Base-by-base conservation (phyloP, 1,140 invertebrate genomes). In the Chionoecetes opilio region DNA sequence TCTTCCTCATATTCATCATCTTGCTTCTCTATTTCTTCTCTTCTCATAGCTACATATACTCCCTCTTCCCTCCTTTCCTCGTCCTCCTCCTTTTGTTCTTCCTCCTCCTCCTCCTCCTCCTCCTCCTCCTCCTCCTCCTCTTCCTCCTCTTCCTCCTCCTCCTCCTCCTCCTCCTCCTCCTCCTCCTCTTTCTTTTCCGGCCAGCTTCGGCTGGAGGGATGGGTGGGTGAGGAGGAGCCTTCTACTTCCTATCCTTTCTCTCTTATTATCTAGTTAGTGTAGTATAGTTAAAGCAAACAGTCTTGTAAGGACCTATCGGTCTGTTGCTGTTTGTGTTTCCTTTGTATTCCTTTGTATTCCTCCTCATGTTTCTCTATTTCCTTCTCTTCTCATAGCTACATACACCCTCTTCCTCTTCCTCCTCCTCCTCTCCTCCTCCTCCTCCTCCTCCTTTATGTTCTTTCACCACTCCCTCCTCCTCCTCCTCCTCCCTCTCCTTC, bases 401-500 rank as follows among this genome's bases (percentile, higher is more conserved):
- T n/a, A n/a, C n/a, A n/a, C n/a, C n/a, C n/a, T n/a, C n/a, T n/a
- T n/a, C 41, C 85, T 87, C 85, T 37, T 32, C 21, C 37, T 37
- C 85, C 17, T 6, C 32, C 31, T 87, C 85, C 5, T 32, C 85
- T 32, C 21, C 37, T 31, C 34, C n/a, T n/a, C 31, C 8, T 88
- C 32, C 34, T 11, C 29, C 31, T 37, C 2, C 87, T 75, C 63
- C 21, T n/a, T 2, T 26, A 0, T n/a, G 21, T 26, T n/a, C 21
- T 8, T n/a, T 26, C 63, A 6, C 63, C 63, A n/a, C 63, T n/a
- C 1, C n/a, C 8, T 38, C 35, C 34, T 88, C 86, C 6, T 88
- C 37, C 86, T 41, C 9, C 86, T 88, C 34, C n/a, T 41, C 63
- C 63, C n/a, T 26, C 63, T 75, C 87, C 87, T 89, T 31, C 41